Evolutionary conservation across 2,797 vertebrate genomes (phyloP).

Genomic region (Mionectes olivaceus): DNA sequence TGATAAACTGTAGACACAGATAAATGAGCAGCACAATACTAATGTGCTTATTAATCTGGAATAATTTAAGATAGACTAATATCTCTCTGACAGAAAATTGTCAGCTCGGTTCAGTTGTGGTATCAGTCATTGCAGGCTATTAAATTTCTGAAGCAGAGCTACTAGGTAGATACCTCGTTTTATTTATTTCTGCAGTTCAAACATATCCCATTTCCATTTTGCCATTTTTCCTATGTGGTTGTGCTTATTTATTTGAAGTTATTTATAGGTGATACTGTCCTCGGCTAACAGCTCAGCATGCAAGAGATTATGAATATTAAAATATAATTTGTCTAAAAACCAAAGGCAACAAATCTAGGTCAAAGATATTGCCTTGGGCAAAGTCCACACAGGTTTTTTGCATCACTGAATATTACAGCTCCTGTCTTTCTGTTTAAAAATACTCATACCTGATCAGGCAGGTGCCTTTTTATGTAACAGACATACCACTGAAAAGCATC

Average conservation of each 20-base stretch:
- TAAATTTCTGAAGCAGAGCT: conserved; percentile 19
- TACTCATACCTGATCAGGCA: neutral
- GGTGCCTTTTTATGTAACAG: neutral
- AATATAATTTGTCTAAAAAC: conserved; percentile 40
- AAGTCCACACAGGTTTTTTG: conserved; percentile 34
- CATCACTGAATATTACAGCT: conserved; percentile 16
- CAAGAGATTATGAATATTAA: conserved; percentile 23
- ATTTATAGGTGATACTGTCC: conserved; percentile 37
- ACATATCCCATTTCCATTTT: neutral
- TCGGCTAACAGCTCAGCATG: neutral
- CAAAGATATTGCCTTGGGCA: conserved; percentile 35
- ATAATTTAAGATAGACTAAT: conserved; percentile 52
- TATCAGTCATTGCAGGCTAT: conserved; percentile 50
- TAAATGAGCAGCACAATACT: conserved; percentile 1
- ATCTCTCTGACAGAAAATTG: conserved; percentile 47
- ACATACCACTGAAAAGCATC: neutral
- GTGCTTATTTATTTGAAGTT: conserved; percentile 15
- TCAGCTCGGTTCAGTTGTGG: conserved; percentile 49
- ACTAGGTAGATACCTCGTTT: neutral
- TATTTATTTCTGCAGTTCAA: conserved; percentile 24
- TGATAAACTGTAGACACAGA: conserved; percentile 7
- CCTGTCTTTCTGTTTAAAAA: conserved; percentile 8
- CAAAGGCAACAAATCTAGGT: conserved; percentile 45
- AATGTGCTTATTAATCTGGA: conserved; percentile 51
- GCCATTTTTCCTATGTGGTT: neutral